These are phyloP conservation scores for Scotopteryx bipunctaria DNA, from an alignment of 2,888 invertebrate genomes.

Conservation along the genomic window DNA sequence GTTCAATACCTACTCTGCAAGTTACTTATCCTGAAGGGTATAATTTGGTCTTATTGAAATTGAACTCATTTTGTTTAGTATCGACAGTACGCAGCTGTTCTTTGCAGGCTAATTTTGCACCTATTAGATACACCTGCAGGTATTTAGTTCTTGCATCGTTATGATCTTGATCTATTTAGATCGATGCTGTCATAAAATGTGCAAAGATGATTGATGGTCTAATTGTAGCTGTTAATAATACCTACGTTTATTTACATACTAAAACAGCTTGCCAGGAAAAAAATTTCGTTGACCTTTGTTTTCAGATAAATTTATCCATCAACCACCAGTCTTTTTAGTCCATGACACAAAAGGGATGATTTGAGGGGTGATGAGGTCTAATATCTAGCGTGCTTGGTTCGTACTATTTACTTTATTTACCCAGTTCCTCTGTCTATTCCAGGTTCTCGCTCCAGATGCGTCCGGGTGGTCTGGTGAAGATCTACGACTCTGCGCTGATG, in stretches of 20 bases:
- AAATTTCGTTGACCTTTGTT: no score
- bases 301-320: no score
- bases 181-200: neutral
- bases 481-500: constrained; percentile 95
- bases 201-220: constrained; percentile 1
- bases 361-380: no score
- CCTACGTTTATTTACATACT: no score
- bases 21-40: constrained; percentile 18
- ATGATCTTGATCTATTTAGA: constrained; percentile 11
- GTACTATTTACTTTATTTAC: no score
- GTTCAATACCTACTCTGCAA: constrained; percentile 4
- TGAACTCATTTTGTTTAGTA: constrained; percentile 19
- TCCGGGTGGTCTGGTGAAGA: constrained; percentile 95
- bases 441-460: constrained; percentile 94
- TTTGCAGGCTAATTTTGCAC: constrained; percentile 12
- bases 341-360: no score
- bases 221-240: no score
- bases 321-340: no score
- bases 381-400: no score
- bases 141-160: constrained; percentile 7
- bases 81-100: constrained; percentile 14
- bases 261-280: no score
- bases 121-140: constrained; percentile 13
- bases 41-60: constrained; percentile 30
- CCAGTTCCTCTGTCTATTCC: constrained; percentile 43